These are phyloP conservation scores for Phylloscopus trochilus DNA, from an alignment of 2,113 vertebrate genomes.

Conservation along the genomic window DNA sequence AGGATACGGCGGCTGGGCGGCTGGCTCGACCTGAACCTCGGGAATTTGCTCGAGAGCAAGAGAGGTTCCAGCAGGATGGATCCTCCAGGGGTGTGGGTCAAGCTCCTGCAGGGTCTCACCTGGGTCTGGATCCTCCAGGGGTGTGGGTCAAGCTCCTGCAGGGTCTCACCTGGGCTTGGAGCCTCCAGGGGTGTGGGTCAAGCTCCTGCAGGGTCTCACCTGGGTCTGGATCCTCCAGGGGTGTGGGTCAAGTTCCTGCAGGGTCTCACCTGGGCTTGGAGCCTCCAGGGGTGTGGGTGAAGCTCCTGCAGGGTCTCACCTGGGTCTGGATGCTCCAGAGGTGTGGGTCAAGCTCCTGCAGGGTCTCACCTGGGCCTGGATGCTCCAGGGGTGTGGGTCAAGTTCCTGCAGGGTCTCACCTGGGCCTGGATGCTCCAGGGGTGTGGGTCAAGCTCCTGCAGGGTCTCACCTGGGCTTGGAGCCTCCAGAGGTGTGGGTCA, in stretches of 20 bases:
- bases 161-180: background rate
- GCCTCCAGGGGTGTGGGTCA: accelerated
- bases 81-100: accelerated
- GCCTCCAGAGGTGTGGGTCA: accelerated
- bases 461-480: background rate
- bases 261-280: background rate
- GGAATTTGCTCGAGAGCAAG: background rate
- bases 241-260: accelerated
- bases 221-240: background rate
- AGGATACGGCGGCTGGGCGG: background rate
- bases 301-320: background rate
- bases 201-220: background rate
- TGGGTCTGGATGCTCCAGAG: background rate
- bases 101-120: background rate
- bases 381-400: accelerated
- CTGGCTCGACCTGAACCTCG: background rate
- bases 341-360: accelerated
- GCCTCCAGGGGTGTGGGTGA: accelerated
- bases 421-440: background rate
- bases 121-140: background rate
- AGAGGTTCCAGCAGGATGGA: background rate
- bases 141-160: accelerated
- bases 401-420: background rate
- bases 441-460: accelerated
- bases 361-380: background rate